Conservation (phyloP, 2,797 vertebrate species). For the Monodelphis domestica region DNA sequence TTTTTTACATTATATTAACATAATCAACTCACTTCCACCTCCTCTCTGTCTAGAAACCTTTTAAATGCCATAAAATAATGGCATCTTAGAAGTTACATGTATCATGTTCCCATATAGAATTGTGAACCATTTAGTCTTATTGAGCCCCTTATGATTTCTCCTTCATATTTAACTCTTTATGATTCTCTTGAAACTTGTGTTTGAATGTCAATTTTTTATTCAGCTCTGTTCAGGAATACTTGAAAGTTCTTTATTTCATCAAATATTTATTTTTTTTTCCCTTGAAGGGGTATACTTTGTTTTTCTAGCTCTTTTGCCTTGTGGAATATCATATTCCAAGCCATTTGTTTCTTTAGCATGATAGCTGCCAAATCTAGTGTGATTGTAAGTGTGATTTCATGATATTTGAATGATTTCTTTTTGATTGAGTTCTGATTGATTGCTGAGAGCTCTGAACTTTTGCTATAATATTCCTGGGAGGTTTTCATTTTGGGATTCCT, state of each 20-base stretch:
- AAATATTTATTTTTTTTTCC: not conserved
- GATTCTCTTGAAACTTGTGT: not conserved
- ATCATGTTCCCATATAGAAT: not conserved
- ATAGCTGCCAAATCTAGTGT: not conserved
- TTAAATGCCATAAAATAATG: not conserved
- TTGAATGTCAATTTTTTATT: not conserved
- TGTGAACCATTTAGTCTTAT: not conserved
- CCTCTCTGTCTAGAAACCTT: not conserved
- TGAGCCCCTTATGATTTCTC: not conserved
- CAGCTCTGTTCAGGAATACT: not conserved
- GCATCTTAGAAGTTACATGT: not conserved
- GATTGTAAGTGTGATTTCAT: not conserved
- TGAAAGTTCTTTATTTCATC: too few relatives aligned
- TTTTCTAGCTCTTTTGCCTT: not conserved
- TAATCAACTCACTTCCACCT: not conserved
- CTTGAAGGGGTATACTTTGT: not conserved
- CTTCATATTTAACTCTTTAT: not conserved
- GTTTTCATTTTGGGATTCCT: not conserved
- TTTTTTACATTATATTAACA: not conserved
- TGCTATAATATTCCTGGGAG: not conserved
- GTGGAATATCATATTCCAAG: not conserved
- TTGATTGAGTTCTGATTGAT: not conserved
- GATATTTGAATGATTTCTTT: not conserved
- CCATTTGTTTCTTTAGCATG: not conserved
- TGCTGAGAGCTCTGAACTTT: not conserved